Conservation (phyloP, 2,113 vertebrate genomes). For the Ploceus nigricollis region DNA sequence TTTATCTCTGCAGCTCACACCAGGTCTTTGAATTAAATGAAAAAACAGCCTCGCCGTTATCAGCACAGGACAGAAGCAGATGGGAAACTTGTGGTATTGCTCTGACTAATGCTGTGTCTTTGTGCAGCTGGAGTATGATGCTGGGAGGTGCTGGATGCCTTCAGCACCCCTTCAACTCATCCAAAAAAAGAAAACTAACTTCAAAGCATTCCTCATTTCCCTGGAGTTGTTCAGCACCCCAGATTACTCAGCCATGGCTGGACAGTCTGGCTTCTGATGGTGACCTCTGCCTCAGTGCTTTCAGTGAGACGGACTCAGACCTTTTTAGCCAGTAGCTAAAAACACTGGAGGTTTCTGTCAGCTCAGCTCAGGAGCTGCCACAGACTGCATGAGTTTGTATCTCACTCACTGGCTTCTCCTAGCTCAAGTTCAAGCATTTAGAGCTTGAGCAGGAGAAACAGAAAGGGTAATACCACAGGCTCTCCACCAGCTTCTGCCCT, state of each 20-base stretch:
- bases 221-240: neutral
- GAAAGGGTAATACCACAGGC: neutral
- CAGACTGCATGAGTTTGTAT: neutral
- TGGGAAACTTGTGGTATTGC: neutral
- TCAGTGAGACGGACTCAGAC: fast-evolving
- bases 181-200: neutral
- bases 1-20: slow-evolving; percentile 54
- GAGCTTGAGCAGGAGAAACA: neutral
- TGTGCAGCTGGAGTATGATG: neutral
- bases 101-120: neutral
- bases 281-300: fast-evolving
- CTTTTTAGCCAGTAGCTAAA: neutral
- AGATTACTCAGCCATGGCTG: neutral
- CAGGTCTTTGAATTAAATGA: slow-evolving; percentile 7
- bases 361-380: neutral
- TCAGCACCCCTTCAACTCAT: neutral
- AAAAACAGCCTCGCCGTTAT: slow-evolving; percentile 27
- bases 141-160: neutral
- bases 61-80: slow-evolving; percentile 11
- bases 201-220: neutral
- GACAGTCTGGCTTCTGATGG: neutral
- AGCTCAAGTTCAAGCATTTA: neutral
- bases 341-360: neutral
- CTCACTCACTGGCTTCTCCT: neutral
- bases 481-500: neutral